These are phyloP conservation scores for Rotaria macrura DNA, from an alignment of 2,888 invertebrate species.

Conservation along the genomic window DNA sequence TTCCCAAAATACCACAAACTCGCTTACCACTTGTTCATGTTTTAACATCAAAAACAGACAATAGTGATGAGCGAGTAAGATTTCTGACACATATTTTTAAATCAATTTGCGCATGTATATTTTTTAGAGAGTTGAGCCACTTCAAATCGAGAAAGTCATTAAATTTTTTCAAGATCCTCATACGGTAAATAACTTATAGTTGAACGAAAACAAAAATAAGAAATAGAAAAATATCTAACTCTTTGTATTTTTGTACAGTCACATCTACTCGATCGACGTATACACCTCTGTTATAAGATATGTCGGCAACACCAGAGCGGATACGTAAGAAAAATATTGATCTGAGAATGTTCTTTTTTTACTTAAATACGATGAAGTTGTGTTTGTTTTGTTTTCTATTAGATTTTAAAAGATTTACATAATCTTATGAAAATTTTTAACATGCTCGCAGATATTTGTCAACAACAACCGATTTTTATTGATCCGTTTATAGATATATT, in stretches of 20 bases:
- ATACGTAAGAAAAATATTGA: constrained; percentile 44
- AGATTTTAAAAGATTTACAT: constrained; percentile 44
- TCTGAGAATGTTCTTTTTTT: not conserved
- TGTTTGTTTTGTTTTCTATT: not conserved
- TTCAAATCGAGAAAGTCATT: constrained; percentile 44
- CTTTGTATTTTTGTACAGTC: constrained; percentile 38
- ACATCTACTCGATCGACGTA: constrained; percentile 45
- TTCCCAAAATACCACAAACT: not conserved
- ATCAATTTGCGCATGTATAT: not conserved
- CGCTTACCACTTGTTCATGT: not conserved
- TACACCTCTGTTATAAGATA: constrained; percentile 44
- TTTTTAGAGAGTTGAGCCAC: constrained; percentile 37
- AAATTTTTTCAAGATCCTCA: constrained; percentile 48
- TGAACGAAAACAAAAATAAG: too few species aligned
- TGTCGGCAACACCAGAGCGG: constrained; percentile 43
- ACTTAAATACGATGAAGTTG: not conserved
- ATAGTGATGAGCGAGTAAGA: not conserved
- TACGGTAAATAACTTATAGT: constrained; percentile 41
- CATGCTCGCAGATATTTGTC: constrained; percentile 44
- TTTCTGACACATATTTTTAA: not conserved
- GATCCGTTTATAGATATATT: constrained; percentile 44
- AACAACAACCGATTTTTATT: constrained; percentile 43
- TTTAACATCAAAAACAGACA: not conserved
- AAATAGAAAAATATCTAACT: not conserved
- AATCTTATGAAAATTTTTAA: constrained; percentile 47